phyloP scores from a whole-genome alignment of 2,888 invertebrate genomes.

The Oscheius myriophilus region DNA sequence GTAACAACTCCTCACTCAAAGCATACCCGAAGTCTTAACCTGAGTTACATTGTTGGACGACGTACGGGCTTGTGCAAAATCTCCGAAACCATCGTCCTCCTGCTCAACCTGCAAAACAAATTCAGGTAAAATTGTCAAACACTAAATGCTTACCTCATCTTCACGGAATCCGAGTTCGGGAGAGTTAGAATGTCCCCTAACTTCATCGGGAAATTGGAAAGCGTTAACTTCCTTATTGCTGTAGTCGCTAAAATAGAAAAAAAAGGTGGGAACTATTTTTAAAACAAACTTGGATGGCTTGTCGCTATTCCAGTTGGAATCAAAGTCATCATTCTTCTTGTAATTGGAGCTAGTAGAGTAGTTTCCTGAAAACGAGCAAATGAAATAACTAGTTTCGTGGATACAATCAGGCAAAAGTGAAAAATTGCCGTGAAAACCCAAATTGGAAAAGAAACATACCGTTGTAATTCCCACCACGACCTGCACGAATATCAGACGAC shows the following conservation, averaged over 20 bases:
- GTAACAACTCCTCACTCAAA: neutral
- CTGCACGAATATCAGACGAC: slow-evolving; percentile 37
- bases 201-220: slow-evolving; percentile 39
- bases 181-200: slow-evolving; percentile 37
- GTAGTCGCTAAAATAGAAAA: slow-evolving; percentile 17
- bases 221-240: slow-evolving; percentile 41
- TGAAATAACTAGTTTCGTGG: neutral
- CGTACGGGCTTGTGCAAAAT: slow-evolving; percentile 33
- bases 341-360: neutral
- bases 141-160: slow-evolving; percentile 26
- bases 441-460: slow-evolving; percentile 7
- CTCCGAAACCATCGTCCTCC: slow-evolving; percentile 57
- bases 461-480: slow-evolving; percentile 31
- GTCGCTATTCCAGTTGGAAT: slow-evolving; percentile 11
- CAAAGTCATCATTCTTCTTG: slow-evolving; percentile 10
- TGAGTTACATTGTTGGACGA: slow-evolving; percentile 1
- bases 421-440: neutral
- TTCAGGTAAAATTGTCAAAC: too few species aligned
- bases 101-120: neutral
- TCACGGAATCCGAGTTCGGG: slow-evolving; percentile 55
- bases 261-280: too few species aligned
- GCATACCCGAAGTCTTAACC: neutral
- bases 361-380: neutral
- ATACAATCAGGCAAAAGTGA: neutral
- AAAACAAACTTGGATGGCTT: slow-evolving; percentile 4